Percentiles rank a stretch among this genome's conserved stretches.
Evolutionary conservation across 2,888 invertebrate species (phyloP).

Genomic region (Cheilosia vernalis): DNA sequence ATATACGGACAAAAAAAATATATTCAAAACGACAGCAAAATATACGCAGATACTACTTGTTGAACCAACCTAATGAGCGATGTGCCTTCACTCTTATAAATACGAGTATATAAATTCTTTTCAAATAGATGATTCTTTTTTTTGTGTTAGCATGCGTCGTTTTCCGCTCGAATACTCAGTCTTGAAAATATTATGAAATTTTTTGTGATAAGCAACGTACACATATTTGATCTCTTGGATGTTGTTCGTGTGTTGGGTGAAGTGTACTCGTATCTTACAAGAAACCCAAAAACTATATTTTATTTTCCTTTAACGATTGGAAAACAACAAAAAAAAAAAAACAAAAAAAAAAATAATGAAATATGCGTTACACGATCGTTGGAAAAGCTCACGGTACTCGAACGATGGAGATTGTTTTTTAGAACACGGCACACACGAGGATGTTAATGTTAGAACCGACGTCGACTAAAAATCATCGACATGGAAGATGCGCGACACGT

Average conservation of each 20-base stretch:
- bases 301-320: slow-evolving; percentile 26
- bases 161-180: slow-evolving; percentile 65
- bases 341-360: neutral
- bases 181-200: slow-evolving; percentile 68
- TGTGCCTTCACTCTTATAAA: slow-evolving; percentile 49
- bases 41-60: slow-evolving; percentile 66
- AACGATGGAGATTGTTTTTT: slow-evolving; percentile 22
- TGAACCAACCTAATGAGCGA: slow-evolving; percentile 46
- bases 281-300: slow-evolving; percentile 11
- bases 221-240: slow-evolving; percentile 65
- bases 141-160: slow-evolving; percentile 53
- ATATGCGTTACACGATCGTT: slow-evolving; percentile 16
- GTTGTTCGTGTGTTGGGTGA: slow-evolving; percentile 58
- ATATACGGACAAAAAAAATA: slow-evolving; percentile 5
- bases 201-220: slow-evolving; percentile 72
- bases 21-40: slow-evolving; percentile 49
- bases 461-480: slow-evolving; percentile 54
- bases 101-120: slow-evolving; percentile 36
- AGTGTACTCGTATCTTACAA: slow-evolving; percentile 21
- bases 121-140: slow-evolving; percentile 23
- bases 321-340: neutral
- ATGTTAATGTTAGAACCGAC: slow-evolving; percentile 62
- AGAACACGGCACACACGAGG: slow-evolving; percentile 42
- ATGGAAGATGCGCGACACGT: slow-evolving; percentile 73
- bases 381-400: slow-evolving; percentile 40